Evolutionary conservation across 2,888 invertebrate species (phyloP), one percentile per base, ranked within the genome.

Genomic region (Platycnemis pennipes): DNA sequence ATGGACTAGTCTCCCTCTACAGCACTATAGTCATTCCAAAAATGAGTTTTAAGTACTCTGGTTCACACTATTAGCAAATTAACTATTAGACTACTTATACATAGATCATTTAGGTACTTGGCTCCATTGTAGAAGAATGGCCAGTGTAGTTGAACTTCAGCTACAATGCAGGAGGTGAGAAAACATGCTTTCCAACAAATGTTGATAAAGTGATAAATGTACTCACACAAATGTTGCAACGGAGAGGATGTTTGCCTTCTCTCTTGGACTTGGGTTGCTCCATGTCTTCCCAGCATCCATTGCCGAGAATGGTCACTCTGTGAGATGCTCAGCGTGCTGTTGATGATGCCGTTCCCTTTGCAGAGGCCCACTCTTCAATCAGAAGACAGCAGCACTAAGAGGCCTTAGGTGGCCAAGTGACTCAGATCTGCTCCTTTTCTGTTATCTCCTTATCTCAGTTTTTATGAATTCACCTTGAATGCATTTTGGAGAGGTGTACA

Each of bases 201-300:
- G 19, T 53, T 5, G 31, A 13, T 56, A 44, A 22, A 26, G 11
- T 37, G 16, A 46, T 31, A 86, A 26, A 86, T 87, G 94, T 95
- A 97, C 98, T 97, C 96, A 98, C 98, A 97, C 97, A 96, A 98
- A 97, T 95, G 97, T 96, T 95, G 97, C 96, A 96, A 97, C 97
- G 19, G 97, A 97, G 44, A 98, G 94, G 88, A 97, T 95, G 96
- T 97, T 98, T 0, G 98, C 97, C 94, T 96, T 96, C 69, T 97
- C 96, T 95, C 97, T 97, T 0, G 98, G 98, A 96, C 97, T 98
- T 94, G 97, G 97, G 95, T 97, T 97, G 94, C 97, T 97, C 95
- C 97, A 96, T 95, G 97, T 97, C 95, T 97, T 97, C 96, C 97
- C 97, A 94, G 97, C 97, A 96, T 98, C 97, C 98, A 98, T 98